Evolutionary conservation across 2,888 invertebrate genomes (phyloP), one percentile per base, ranked within the genome.

Genomic region (Clistopyga incitator): DNA sequence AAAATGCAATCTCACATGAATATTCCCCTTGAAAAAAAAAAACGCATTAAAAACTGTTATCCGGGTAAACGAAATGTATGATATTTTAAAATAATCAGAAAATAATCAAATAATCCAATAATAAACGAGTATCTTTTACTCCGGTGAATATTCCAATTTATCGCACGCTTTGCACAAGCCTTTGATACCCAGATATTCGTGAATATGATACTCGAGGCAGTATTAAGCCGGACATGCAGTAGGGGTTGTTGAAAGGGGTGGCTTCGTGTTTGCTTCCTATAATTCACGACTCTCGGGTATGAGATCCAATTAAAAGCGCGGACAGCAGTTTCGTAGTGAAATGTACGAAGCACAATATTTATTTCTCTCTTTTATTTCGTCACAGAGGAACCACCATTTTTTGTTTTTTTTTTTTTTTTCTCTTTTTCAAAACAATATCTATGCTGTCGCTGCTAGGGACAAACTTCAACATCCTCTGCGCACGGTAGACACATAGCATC

Each of bases 291-390:
- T 61, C 61, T 64, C 70, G 61, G n/a, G 38, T 34, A 10, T 56
- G 59, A 47, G 68, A 34, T 34, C 70, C 70, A 61, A 70, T 77
- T 77, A 59, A 68, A 56, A 56, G 13, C 68, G 59, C 15, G 42
- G 34, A 20, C 45, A 47, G 54, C 59, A 77, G 59, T 50, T 77
- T 68, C 11, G 20, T 2, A 29, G 10, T 45, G 56, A 68, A 47
- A 59, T 47, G 34, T 56, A 50, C 25, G 70, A 38, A 42, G 68
- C 42, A 23, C 59, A 47, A 29, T 54, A 18, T 59, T 29, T 20
- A 38, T 47, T 68, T 59, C 56, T 59, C 20, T 15, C 47, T 34
- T 52, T 18, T 25, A n/a, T 70, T 20, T 18, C 4, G 18, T 47
- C 29, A 34, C 23, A 25, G 23, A 56, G 10, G 10, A 10, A 50